A percentile compares a stretch with the other conserved stretches of the same genome.
These are phyloP conservation scores for Tanytarsus gracilentus DNA, from an alignment of 2,888 invertebrate genomes.

Conservation along the genomic window DNA sequence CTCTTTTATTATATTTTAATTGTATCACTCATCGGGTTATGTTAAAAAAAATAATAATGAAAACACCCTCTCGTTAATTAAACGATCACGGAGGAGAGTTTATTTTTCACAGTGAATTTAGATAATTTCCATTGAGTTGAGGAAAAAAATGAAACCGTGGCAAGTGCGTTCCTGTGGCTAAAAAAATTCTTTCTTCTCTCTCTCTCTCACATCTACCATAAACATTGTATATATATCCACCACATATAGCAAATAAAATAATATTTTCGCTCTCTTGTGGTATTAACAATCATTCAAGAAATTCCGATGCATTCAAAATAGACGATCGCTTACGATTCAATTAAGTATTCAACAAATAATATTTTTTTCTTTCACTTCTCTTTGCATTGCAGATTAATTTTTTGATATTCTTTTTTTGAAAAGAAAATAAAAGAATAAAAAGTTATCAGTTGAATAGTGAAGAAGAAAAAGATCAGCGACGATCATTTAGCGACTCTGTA, in stretches of 20 bases:
- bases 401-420: no score
- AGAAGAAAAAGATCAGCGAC: no score
- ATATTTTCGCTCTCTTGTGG: background rate
- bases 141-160: slow-evolving; percentile 28
- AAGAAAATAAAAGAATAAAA: background rate
- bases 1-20: background rate
- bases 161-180: slow-evolving; percentile 10
- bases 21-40: background rate
- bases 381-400: background rate
- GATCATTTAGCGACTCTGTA: no score
- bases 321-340: background rate
- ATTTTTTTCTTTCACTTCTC: background rate
- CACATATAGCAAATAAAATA: background rate
- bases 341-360: background rate
- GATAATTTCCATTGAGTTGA: no score
- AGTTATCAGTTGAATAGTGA: background rate
- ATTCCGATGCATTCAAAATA: slow-evolving; percentile 23
- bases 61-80: background rate
- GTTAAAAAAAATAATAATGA: background rate
- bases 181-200: background rate
- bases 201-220: background rate
- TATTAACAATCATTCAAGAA: no score
- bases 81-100: background rate
- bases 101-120: background rate
- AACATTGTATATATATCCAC: background rate